Percentiles rank a stretch among this genome's conserved stretches.
Conservation (phyloP, 2,797 vertebrate genomes). For the Leptodactylus fallax region DNA sequence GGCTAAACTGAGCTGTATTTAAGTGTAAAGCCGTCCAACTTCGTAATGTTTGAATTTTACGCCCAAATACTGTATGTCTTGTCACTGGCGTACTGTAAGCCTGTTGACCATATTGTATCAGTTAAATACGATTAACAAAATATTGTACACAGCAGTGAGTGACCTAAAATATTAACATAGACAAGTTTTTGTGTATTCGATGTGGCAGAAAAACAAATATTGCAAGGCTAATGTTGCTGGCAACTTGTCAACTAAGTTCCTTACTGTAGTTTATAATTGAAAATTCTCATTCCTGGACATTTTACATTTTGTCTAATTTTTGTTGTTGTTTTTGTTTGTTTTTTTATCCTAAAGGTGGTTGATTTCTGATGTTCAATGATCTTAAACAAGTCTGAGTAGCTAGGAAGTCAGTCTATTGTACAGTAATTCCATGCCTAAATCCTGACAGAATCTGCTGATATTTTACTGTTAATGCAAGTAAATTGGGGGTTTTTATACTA, state of each 20-base stretch:
- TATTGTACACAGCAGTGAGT: background rate
- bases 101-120: background rate
- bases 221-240: background rate
- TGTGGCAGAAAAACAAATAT: background rate
- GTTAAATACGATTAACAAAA: background rate
- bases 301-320: too few species aligned
- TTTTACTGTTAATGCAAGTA: too few species aligned
- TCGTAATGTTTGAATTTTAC: background rate
- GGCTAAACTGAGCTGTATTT: slow-evolving; percentile 2
- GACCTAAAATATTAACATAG: background rate
- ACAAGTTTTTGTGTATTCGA: background rate
- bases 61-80: background rate
- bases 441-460: too few species aligned
- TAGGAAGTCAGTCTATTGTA: too few species aligned
- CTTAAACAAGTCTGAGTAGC: too few species aligned
- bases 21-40: background rate
- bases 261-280: background rate
- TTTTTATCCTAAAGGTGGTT: too few species aligned
- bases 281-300: too few species aligned
- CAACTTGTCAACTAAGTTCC: background rate
- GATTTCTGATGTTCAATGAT: too few species aligned
- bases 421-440: too few species aligned
- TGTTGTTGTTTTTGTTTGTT: too few species aligned
- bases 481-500: too few species aligned
- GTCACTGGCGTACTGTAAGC: background rate